Evolutionary conservation across 1,140 invertebrate species (phyloP), one percentile per base, ranked within the genome.

Genomic region (Drosophila bocqueti): DNA sequence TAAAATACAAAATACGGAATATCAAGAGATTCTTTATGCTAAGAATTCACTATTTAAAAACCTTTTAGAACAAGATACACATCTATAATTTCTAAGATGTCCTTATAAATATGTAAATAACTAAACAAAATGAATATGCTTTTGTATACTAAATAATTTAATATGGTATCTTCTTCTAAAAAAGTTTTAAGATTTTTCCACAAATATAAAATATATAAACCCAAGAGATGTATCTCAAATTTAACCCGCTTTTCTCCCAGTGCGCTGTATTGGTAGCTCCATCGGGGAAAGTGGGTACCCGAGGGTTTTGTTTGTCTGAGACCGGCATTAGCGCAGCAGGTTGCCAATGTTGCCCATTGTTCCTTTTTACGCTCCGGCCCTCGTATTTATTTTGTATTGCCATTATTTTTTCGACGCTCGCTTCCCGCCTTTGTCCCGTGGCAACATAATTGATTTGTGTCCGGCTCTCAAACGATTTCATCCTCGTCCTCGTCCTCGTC

Each of bases 401-500:
- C 73, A 50, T 58, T 74, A 43, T 76, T 67, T 59, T 52, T 40
- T 43, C 50, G 64, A 42, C 57, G 43, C 67, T 42, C 54, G 54
- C 54, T 40, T 15, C 36, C 54, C 31, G 59, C 60, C 38, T 74
- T 61, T 74, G 71, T 74, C 36, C 38, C 43, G 46, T 63, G 36
- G 58, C 61, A 81, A 86, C 78, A 86, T 86, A 86, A 86, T 86
- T 86, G 83, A 86, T 87, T 87, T 86, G 83, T 87, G 83, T 75
- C 83, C 76, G 60, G 82, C 38, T 60, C 63, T 80, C 75, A 68
- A 84, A 81, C 77, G 62, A 64, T 83, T 84, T 73, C 45, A 5
- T 29, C 42, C 31, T 6, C 21, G 52, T 13, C n/a, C 49, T 31
- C n/a, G 26, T 50, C 49, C 16, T 73, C 42, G 50, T 54, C 29